phyloP scores from a whole-genome alignment of 1,140 invertebrate genomes.

The Elymnias hypermnestra region DNA sequence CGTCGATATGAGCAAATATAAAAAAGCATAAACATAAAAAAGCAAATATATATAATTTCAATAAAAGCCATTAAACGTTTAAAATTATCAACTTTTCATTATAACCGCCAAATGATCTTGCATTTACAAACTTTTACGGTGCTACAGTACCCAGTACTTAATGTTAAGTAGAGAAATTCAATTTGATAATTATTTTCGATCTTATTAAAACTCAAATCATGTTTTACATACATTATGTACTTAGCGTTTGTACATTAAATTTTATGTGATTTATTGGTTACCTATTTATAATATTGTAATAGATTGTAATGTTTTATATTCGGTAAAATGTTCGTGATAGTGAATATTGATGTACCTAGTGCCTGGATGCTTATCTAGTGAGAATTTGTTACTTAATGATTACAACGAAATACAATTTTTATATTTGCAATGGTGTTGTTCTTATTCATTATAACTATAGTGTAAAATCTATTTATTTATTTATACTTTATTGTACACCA shows the following conservation, averaged over 20 bases:
- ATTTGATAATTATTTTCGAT: slow-evolving; percentile 12
- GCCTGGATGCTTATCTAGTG: slow-evolving; percentile 41
- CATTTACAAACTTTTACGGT: slow-evolving; percentile 13
- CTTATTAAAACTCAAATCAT: slow-evolving; percentile 6
- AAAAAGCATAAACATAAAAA: too few relatives aligned
- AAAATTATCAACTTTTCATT: too few relatives aligned
- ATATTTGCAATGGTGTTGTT: slow-evolving; percentile 30
- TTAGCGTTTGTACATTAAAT: slow-evolving; percentile 4
- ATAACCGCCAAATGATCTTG: neutral
- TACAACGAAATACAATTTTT: slow-evolving; percentile 55
- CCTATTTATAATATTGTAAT: slow-evolving; percentile 10
- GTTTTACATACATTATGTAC: slow-evolving; percentile 11
- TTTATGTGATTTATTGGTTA: slow-evolving; percentile 20
- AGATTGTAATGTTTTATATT: slow-evolving; percentile 12
- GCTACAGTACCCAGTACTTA: slow-evolving; percentile 32
- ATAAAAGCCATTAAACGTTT: too few relatives aligned
- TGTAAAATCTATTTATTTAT: too few relatives aligned
- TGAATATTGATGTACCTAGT: slow-evolving; percentile 37
- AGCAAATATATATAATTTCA: too few relatives aligned
- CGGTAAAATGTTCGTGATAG: slow-evolving; percentile 29
- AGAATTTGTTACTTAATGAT: slow-evolving; percentile 45
- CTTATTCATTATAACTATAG: slow-evolving; percentile 17
- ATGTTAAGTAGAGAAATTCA: slow-evolving; percentile 27
- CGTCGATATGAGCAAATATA: too few relatives aligned
- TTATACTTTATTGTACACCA: too few relatives aligned